phyloP scores from a whole-genome alignment of 1,140 invertebrate species.

The Adoxophyes honmai region DNA sequence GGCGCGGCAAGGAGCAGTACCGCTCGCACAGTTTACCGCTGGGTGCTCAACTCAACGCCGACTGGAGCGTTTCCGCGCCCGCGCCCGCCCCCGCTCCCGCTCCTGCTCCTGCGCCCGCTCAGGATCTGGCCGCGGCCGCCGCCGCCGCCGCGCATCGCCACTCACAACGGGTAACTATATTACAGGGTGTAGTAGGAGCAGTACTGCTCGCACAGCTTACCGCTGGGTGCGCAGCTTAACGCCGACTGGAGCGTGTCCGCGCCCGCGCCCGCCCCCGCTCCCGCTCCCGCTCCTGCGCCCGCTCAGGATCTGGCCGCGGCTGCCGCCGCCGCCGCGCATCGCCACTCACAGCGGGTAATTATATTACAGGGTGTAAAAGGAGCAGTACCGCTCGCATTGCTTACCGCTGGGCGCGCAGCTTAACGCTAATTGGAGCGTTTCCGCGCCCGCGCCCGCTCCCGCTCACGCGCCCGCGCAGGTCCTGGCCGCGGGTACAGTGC shows the following conservation, averaged over 20 bases:
- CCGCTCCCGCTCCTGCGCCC: constrained; percentile 22
- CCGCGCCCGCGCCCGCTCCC: constrained; percentile 31
- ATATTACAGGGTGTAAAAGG: no score
- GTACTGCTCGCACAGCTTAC: constrained; percentile 78
- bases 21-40: constrained; percentile 79
- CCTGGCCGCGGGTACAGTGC: not conserved
- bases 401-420: constrained; percentile 77
- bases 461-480: constrained; percentile 22
- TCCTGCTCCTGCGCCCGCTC: constrained; percentile 22
- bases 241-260: constrained; percentile 54
- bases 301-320: constrained; percentile 15
- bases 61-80: constrained; percentile 51
- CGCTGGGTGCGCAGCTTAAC: constrained; percentile 73
- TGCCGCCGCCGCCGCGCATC: constrained; percentile 20
- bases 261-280: constrained; percentile 31
- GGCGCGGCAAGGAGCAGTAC: constrained; percentile 71
- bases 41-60: constrained; percentile 68
- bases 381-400: constrained; percentile 79
- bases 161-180: not conserved
- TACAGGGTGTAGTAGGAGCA: no score
- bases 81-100: constrained; percentile 28
- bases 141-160: constrained; percentile 29
- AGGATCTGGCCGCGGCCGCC: constrained; percentile 9
- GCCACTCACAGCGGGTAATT: constrained; percentile 20
- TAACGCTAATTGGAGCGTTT: constrained; percentile 55